Evolutionary conservation across 2,113 vertebrate species (phyloP).

Genomic region (Heloderma charlesbogerti): DNA sequence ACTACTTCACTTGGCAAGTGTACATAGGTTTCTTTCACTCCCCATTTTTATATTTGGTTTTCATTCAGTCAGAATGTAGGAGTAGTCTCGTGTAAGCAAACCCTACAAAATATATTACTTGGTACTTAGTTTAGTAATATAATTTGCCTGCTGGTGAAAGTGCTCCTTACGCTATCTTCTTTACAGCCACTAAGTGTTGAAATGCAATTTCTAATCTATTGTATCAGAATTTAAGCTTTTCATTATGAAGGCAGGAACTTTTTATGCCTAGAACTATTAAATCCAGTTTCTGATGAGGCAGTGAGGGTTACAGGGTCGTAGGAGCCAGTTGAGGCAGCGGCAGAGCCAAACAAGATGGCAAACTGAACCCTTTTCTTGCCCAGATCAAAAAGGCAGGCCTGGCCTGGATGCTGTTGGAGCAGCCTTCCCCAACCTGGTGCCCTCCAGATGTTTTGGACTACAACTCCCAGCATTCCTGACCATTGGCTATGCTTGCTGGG

Average conservation of each 20-base stretch:
- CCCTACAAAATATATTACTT: background rate
- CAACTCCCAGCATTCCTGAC: too few relatives aligned
- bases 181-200: background rate
- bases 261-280: background rate
- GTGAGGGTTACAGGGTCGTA: background rate
- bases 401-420: background rate
- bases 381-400: background rate
- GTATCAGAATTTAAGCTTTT: background rate
- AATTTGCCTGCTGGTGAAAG: background rate
- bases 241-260: background rate
- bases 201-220: background rate
- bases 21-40: background rate
- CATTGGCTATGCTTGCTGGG: too few relatives aligned
- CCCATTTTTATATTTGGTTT: background rate
- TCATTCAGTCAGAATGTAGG: background rate
- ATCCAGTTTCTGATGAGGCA: background rate
- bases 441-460: too few relatives aligned
- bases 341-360: background rate
- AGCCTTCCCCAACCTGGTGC: too few relatives aligned
- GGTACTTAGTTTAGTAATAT: background rate
- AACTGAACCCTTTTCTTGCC: background rate
- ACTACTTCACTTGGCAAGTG: background rate
- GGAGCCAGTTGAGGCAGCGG: background rate
- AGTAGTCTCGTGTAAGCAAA: background rate
- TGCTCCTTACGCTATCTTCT: too few relatives aligned